Percentiles rank a stretch among this genome's conserved stretches.
phyloP scores from a whole-genome alignment of 2,888 invertebrate genomes.

The Pseudoips prasinana region DNA sequence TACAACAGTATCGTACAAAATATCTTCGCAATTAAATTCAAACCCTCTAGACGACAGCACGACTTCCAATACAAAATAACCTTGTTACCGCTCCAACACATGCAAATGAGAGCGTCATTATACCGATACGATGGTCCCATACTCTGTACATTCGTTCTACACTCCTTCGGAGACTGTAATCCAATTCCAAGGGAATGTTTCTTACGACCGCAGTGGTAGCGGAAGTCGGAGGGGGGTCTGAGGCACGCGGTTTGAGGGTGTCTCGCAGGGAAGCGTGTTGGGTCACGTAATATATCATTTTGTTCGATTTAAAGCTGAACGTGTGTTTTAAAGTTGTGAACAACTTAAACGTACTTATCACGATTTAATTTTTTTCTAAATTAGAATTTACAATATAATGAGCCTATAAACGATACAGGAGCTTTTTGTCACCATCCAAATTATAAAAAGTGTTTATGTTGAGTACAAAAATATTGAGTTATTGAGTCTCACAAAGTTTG shows the following conservation, averaged over 20 bases:
- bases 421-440: too few species aligned
- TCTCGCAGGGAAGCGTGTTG: constrained; percentile 47
- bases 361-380: too few species aligned
- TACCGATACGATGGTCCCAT: constrained; percentile 17
- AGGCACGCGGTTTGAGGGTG: constrained; percentile 44
- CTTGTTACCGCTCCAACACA: constrained; percentile 28
- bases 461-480: too few species aligned
- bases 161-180: constrained; percentile 46
- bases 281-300: constrained; percentile 43
- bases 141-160: constrained; percentile 9
- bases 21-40: too few species aligned
- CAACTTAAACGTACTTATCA: constrained; percentile 12
- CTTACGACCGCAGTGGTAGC: constrained; percentile 56
- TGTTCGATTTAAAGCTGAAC: constrained; percentile 13
- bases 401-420: too few species aligned
- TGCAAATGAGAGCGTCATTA: constrained; percentile 35
- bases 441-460: too few species aligned
- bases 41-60: constrained; percentile 1
- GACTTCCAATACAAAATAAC: constrained; percentile 21
- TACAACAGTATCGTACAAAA: too few species aligned
- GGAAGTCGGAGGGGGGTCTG: constrained; percentile 47
- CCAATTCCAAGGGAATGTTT: constrained; percentile 60
- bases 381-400: too few species aligned
- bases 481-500: too few species aligned
- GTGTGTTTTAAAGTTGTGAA: constrained; percentile 17